Conservation (phyloP, 1,140 invertebrate species). For the Drosophila sucinea region DNA sequence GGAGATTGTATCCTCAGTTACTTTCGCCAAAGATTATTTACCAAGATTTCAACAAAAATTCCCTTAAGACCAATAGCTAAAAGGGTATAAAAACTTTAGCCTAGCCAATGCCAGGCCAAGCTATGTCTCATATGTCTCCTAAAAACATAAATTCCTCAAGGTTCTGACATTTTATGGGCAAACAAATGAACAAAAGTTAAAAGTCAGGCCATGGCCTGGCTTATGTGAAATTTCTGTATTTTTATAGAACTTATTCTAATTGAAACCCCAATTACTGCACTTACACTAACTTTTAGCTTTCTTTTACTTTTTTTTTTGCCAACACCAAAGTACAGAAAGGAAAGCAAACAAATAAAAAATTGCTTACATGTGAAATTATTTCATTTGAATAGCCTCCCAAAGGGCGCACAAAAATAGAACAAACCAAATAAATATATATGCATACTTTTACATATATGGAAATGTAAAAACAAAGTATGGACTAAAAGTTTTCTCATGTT, state of each 20-base stretch:
- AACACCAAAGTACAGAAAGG: constrained; percentile 12
- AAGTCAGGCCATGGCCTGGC: no score
- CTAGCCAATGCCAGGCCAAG: no score
- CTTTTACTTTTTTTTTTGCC: not conserved
- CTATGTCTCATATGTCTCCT: no score
- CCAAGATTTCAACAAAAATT: no score
- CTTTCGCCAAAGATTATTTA: no score
- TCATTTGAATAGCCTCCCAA: constrained; percentile 39
- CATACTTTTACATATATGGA: constrained; percentile 31
- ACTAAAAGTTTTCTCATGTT: constrained; percentile 78
- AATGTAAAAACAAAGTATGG: constrained; percentile 39
- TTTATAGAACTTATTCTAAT: not conserved
- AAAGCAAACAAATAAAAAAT: constrained; percentile 37
- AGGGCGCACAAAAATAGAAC: constrained; percentile 12
- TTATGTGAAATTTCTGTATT: not conserved
- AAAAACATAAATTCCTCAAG: no score
- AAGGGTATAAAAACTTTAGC: no score
- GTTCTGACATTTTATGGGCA: no score
- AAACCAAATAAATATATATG: constrained; percentile 4
- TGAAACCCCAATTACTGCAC: not conserved
- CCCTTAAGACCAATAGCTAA: no score
- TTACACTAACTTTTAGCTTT: not conserved
- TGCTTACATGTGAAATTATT: constrained; percentile 63
- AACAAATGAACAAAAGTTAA: no score
- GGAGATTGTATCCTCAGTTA: no score